Evolutionary conservation across 2,113 vertebrate species (phyloP).

Genomic region (Panthera tigris): DNA sequence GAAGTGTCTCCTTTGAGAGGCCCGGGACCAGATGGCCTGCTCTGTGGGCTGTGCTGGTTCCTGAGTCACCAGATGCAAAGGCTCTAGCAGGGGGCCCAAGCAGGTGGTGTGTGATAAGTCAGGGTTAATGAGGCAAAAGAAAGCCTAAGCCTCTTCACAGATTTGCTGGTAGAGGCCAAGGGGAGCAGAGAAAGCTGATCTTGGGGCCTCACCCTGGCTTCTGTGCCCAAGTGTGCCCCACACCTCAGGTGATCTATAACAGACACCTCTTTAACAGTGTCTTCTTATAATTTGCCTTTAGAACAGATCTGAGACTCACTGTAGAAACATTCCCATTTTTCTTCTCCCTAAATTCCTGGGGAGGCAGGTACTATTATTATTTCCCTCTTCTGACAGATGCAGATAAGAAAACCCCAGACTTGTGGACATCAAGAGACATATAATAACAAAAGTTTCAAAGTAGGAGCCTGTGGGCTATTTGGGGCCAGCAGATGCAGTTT

Average conservation of each 20-base stretch:
- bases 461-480: background rate
- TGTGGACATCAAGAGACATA: background rate
- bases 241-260: background rate
- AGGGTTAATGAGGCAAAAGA: background rate
- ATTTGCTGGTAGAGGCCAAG: too few relatives aligned
- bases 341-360: background rate
- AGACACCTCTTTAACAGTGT: background rate
- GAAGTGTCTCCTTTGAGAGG: background rate
- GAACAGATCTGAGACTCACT: background rate
- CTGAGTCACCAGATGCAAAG: background rate
- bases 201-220: background rate
- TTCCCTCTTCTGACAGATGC: background rate
- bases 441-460: background rate
- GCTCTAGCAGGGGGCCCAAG: background rate
- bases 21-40: background rate
- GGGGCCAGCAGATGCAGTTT: background rate
- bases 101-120: background rate
- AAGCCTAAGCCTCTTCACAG: background rate
- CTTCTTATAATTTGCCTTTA: background rate
- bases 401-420: background rate
- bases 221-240: background rate
- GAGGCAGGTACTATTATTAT: background rate
- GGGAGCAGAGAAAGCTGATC: background rate
- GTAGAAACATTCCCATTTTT: background rate
- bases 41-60: background rate